phyloP scores from a whole-genome alignment of 1,140 invertebrate genomes.

The Lysiphlebus fabarum region DNA sequence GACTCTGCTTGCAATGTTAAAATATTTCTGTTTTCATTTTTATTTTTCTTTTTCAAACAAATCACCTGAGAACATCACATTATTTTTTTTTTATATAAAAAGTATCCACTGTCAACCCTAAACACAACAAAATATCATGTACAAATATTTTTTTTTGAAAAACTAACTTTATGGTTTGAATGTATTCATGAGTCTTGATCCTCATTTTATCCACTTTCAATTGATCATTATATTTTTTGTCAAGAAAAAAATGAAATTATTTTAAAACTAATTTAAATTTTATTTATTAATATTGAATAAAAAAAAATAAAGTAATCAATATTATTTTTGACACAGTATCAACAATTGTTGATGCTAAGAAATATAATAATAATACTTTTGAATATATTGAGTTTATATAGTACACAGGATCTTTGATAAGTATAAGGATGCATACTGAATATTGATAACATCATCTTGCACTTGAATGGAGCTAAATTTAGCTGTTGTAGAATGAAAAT shows the following conservation, averaged over 20 bases:
- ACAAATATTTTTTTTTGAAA: neutral
- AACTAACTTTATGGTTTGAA: conserved; percentile 37
- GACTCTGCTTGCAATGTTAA: conserved; percentile 9
- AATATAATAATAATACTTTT: too few relatives aligned
- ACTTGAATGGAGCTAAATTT: conserved; percentile 12
- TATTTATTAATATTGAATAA: too few relatives aligned
- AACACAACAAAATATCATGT: neutral
- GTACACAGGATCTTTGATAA: too few relatives aligned
- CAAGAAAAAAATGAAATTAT: too few relatives aligned
- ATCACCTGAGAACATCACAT: neutral
- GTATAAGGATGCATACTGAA: neutral
- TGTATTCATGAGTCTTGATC: conserved; percentile 39
- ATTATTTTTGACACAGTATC: neutral
- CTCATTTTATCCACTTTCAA: neutral
- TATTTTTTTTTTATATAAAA: conserved; percentile 4
- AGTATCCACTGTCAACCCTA: neutral
- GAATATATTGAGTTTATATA: too few relatives aligned
- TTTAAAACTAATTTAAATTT: too few relatives aligned
- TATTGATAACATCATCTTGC: conserved; percentile 41
- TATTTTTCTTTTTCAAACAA: neutral
- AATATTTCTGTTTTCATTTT: conserved; percentile 7
- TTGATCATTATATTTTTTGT: neutral
- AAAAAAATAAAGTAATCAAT: too few relatives aligned
- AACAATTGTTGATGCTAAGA: neutral
- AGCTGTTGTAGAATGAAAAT: conserved; percentile 34